Evolutionary conservation across 2,888 invertebrate species (phyloP), one percentile per base, ranked within the genome.

Genomic region (Allacma fusca): DNA sequence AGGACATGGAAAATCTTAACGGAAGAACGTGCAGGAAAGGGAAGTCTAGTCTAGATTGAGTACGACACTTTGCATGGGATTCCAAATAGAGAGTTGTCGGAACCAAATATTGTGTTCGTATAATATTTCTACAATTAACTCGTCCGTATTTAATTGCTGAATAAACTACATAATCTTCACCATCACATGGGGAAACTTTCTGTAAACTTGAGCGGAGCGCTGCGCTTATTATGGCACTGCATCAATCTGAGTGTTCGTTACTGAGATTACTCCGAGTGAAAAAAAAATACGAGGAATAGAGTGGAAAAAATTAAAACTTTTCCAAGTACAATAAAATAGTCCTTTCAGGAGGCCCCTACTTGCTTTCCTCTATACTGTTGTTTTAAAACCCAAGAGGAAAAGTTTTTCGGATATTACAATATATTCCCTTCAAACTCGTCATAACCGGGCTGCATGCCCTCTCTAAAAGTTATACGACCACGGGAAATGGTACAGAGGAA

Each of bases 281-380:
- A 16, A 50, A 50, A 50, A 50, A 50, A 50, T 50, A 50, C 19
- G n/a, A 19, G 50, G 16, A 50, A 16, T 2, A 50, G n/a, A 50
- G 50, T 50, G 50, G n/a, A 50, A 50, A 50, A 50, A 50, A 34
- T 34, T 50, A 50, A 50, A 50, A 50, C 19, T 50, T 50, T 50
- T 50, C 19, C 50, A 1, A n/a, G n/a, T 19, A 50, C 7, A 19
- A 50, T 50, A 50, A 50, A 50, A 50, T 19, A 9, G 19, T 13
- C n/a, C 50, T 12, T 50, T 50, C 19, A 2, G 2, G n/a, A 50
- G 9, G 19, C 16, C 16, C n/a, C 50, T 16, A n/a, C 50, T 50
- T 50, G 16, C 50, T 50, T 16, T 50, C 5, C 50, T 4, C 16
- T 12, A 50, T 16, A n/a, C 50, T 50, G 19, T 50, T 50, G 50